Percentiles rank a stretch among this genome's conserved stretches.
Evolutionary conservation across 35 echinoderm and acorn worm genomes (phyloP).

Genomic region (Apostichopus californicus): DNA sequence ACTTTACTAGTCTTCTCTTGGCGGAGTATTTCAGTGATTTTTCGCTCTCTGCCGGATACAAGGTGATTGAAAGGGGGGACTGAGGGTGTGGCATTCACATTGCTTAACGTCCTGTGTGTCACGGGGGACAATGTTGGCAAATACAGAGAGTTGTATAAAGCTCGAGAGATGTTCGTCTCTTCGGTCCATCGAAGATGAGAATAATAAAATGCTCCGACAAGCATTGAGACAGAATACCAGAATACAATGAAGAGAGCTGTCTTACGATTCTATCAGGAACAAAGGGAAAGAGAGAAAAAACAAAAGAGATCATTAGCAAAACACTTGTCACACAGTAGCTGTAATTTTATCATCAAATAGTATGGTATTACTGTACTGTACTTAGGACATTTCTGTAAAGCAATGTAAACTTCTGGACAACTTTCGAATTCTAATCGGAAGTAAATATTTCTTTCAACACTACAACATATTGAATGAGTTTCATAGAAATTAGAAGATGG

Average conservation of each 20-base stretch:
- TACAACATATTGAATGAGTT: too few species aligned
- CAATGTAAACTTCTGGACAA: too few species aligned
- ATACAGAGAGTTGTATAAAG: constrained; percentile 58
- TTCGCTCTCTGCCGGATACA: constrained; percentile 49
- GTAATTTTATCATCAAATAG: too few species aligned
- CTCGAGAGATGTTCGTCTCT: constrained; percentile 44
- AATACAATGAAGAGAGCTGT: constrained; percentile 58
- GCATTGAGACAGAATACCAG: constrained; percentile 58
- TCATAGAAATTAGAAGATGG: too few species aligned
- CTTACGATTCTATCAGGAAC: constrained; percentile 43
- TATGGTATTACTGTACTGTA: too few species aligned
- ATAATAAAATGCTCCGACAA: constrained; percentile 58
- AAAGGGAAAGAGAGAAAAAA: background rate
- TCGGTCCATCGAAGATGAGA: constrained; percentile 52
- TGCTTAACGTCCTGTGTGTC: constrained; percentile 43
- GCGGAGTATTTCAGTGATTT: constrained; percentile 29
- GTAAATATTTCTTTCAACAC: too few species aligned
- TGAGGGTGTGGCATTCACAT: constrained; percentile 28
- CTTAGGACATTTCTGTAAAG: too few species aligned
- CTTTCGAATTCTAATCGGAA: too few species aligned
- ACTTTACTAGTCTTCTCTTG: constrained; percentile 22
- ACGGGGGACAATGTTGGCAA: constrained; percentile 45
- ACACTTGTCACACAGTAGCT: too few species aligned
- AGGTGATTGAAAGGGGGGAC: constrained; percentile 63
- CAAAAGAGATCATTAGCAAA: too few species aligned